Evolutionary conservation across 1,140 invertebrate species (phyloP), one percentile per base, ranked within the genome.

Genomic region (Pomacea maculata): DNA sequence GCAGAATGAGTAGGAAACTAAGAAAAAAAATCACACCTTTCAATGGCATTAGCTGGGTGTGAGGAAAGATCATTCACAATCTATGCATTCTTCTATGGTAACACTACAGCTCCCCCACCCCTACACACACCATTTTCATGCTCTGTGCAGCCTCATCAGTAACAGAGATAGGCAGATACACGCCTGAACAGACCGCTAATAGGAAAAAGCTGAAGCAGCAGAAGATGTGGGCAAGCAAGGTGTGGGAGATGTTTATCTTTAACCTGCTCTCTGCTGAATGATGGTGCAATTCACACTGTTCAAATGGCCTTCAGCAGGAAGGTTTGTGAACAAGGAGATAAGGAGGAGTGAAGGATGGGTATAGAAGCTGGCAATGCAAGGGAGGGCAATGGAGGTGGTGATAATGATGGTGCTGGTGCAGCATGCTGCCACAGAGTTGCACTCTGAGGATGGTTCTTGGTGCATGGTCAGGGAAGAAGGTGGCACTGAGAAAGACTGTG

Each of bases 231-330:
- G 29, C 67, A 70, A 70, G 29, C 67, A 70, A n/a, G 78, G 78
- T 54, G 29, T 6, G 65, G 63, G 34, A 21, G 72, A 65, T 11
- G 21, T 5, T 70, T n/a, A 11, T 25, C 67, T 34, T 19, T 14
- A 78, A 78, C 77, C 77, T 78, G 77, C 17, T 70, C 77, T 29
- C 19, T 77, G 77, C 65, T 71, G 77, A n/a, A 78, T 78, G 65
- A 65, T 65, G 77, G 68, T 78, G 65, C 64, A n/a, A 65, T 67
- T 78, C 52, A 70, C 65, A 25, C 67, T 70, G 77, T 65, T 54
- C 67, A 77, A 77, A 52, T 25, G 63, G n/a, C 64, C 61, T 45
- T 17, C 63, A 5, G 61, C 63, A 45, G 67, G n/a, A 1, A 21
- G 65, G 25, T 67, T 71, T 70, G 17, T 29, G 34, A 52, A 12